Percentiles rank a stretch among this genome's conserved stretches.
These are phyloP conservation scores for Pasiphila rectangulata DNA, from an alignment of 2,888 invertebrate genomes.

Conservation along the genomic window DNA sequence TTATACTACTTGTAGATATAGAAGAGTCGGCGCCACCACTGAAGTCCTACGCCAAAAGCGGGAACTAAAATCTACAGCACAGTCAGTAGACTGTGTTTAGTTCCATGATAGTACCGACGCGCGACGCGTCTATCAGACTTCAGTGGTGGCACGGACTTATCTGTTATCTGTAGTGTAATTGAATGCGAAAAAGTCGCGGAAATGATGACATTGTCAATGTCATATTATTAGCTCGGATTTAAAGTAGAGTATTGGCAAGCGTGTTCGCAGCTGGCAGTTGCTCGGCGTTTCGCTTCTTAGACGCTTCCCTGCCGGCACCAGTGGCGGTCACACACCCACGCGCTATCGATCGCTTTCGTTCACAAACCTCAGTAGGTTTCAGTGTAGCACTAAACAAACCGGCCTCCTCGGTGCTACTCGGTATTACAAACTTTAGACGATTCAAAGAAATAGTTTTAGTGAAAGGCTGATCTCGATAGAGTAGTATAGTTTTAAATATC, in stretches of 20 bases:
- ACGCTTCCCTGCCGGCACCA: slow-evolving; percentile 13
- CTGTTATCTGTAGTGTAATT: too few species aligned
- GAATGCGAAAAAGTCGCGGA: neutral
- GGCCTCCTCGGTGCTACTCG: slow-evolving; percentile 39
- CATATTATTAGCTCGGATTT: neutral
- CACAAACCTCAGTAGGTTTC: slow-evolving; percentile 37
- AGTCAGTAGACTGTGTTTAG: too few species aligned
- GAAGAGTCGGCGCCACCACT: too few species aligned
- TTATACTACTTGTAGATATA: too few species aligned
- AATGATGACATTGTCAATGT: slow-evolving; percentile 2
- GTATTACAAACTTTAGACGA: slow-evolving; percentile 20
- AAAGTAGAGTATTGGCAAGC: neutral
- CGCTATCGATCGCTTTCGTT: slow-evolving; percentile 48
- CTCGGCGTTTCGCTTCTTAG: slow-evolving; percentile 11
- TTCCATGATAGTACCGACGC: too few species aligned
- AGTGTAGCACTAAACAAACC: slow-evolving; percentile 40
- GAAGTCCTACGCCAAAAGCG: too few species aligned
- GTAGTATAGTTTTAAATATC: slow-evolving; percentile 27
- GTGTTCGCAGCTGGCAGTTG: slow-evolving; percentile 13
- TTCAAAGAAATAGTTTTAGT: slow-evolving; percentile 28
- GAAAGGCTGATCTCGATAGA: slow-evolving; percentile 38
- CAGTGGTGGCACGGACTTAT: too few species aligned
- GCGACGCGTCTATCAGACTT: slow-evolving; percentile 1
- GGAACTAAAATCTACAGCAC: too few species aligned
- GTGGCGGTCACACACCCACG: slow-evolving; percentile 19